Conservation (phyloP, 2,113 vertebrate genomes). For the Mellivora capensis region DNA sequence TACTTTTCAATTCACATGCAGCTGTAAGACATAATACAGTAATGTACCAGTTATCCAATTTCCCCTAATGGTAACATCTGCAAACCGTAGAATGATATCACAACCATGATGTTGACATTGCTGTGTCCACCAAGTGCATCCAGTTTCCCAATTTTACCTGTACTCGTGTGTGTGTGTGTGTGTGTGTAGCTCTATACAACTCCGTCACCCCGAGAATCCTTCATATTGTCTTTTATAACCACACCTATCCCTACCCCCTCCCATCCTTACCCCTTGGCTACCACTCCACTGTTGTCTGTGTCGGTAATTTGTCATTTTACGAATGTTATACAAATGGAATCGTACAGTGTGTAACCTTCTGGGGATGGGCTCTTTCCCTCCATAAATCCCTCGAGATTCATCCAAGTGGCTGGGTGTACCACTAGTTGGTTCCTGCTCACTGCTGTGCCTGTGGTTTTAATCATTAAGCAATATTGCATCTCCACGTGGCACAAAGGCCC, state of each 20-base stretch:
- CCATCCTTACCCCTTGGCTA: neutral
- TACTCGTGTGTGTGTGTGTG: neutral
- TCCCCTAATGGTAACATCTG: neutral
- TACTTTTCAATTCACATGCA: neutral
- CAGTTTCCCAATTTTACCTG: neutral
- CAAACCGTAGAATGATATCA: neutral
- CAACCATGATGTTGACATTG: neutral
- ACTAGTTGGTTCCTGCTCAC: neutral
- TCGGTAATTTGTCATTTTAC: neutral
- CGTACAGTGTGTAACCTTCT: neutral
- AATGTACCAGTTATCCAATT: neutral
- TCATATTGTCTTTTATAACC: neutral
- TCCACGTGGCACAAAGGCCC: neutral
- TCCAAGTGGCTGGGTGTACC: neutral
- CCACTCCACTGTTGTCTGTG: neutral
- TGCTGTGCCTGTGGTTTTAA: neutral
- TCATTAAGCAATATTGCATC: neutral
- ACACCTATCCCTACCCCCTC: too few species aligned
- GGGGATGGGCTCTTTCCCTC: neutral
- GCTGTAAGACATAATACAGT: neutral
- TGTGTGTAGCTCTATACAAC: neutral
- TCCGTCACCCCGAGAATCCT: neutral
- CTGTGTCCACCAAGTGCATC: neutral
- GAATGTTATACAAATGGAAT: neutral
- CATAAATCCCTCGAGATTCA: neutral